Percentiles rank a stretch among this genome's conserved stretches.
These are phyloP conservation scores for Calypte anna DNA, from an alignment of 2,113 vertebrate genomes.

Conservation along the genomic window DNA sequence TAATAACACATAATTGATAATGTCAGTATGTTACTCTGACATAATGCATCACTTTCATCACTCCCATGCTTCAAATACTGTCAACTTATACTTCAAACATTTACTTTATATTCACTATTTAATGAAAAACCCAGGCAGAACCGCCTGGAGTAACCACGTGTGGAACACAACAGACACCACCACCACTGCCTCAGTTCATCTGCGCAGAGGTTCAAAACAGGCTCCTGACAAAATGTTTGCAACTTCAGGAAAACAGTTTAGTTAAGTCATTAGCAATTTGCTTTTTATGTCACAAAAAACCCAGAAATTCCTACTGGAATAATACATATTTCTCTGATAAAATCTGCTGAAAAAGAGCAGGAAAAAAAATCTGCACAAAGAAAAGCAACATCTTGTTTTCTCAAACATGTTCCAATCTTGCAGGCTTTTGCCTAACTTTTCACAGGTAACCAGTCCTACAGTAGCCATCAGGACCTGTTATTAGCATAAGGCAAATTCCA, in stretches of 20 bases:
- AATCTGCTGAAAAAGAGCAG: neutral
- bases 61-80: conserved; percentile 33
- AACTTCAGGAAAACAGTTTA: neutral
- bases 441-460: neutral
- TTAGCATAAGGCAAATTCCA: neutral
- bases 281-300: neutral
- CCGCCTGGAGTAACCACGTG: neutral
- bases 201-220: neutral
- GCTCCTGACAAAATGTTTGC: neutral
- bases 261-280: neutral
- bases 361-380: neutral
- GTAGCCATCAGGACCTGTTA: neutral
- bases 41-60: conserved; percentile 73
- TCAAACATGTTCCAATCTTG: neutral
- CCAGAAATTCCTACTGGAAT: neutral
- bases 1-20: conserved; percentile 77
- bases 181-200: neutral
- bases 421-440: neutral
- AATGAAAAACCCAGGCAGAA: conserved; percentile 27
- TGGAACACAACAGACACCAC: neutral
- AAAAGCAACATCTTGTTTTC: neutral
- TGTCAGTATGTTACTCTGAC: conserved; percentile 61
- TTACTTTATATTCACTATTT: conserved; percentile 36
- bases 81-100: conserved; percentile 43
- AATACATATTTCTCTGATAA: neutral